Evolutionary conservation across 2,888 invertebrate species (phyloP).

Genomic region (Hydrotaea diabolus): DNA sequence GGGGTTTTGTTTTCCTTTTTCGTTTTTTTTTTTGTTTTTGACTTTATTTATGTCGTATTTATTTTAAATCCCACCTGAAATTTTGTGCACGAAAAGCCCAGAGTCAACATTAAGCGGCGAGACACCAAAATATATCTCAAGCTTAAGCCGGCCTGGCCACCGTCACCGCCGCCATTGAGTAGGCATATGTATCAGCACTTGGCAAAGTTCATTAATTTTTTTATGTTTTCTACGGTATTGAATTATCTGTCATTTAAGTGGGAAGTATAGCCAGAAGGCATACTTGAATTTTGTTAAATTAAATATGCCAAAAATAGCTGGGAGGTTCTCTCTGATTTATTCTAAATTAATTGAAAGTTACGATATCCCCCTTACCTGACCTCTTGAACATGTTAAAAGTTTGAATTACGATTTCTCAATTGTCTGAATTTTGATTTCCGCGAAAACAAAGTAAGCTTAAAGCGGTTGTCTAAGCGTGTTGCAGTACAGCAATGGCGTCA

Average conservation of each 20-base stretch:
- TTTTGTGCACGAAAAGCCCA: not conserved
- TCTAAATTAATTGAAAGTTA: too few relatives aligned
- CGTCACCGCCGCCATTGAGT: not conserved
- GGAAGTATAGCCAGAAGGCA: not conserved
- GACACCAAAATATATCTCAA: not conserved
- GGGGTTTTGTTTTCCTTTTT: too few relatives aligned
- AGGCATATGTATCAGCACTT: not conserved
- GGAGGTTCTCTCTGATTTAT: too few relatives aligned
- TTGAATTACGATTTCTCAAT: too few relatives aligned
- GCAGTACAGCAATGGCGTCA: too few relatives aligned
- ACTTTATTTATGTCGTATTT: conserved; percentile 19
- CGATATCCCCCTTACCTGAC: too few relatives aligned
- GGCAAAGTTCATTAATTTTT: conserved; percentile 21
- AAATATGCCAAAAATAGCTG: too few relatives aligned
- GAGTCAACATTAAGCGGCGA: not conserved
- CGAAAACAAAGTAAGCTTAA: too few relatives aligned
- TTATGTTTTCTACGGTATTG: not conserved
- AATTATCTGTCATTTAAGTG: not conserved
- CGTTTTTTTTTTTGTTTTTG: not conserved
- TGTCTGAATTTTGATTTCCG: too few relatives aligned
- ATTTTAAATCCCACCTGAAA: conserved; percentile 23
- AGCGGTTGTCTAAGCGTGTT: too few relatives aligned
- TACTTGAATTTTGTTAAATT: not conserved
- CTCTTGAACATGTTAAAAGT: too few relatives aligned
- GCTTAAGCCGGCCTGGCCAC: not conserved